Conservation (phyloP, 2,797 vertebrate species). For the Muscicapa striata region DNA sequence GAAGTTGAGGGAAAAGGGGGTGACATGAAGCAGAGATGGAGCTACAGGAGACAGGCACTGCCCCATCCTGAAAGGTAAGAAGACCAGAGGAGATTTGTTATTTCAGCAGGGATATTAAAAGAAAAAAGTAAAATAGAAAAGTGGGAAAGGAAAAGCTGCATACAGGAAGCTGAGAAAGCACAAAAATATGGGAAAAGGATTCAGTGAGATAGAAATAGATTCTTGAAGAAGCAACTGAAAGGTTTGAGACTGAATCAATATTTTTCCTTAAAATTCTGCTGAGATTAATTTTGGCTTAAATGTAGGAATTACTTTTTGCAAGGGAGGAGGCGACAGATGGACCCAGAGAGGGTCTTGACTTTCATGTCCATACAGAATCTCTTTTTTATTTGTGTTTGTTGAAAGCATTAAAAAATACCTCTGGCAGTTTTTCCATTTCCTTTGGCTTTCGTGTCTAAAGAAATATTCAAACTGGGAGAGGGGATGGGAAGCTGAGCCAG, state of each 20-base stretch:
- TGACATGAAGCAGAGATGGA: neutral
- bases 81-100: neutral
- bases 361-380: neutral
- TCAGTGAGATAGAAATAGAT: neutral
- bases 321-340: neutral
- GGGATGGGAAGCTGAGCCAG: conserved; percentile 32
- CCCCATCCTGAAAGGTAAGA: neutral
- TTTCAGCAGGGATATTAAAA: neutral
- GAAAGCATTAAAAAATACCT: conserved; percentile 35
- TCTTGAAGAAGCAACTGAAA: neutral
- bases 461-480: conserved; percentile 30
- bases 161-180: neutral
- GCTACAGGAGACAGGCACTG: neutral
- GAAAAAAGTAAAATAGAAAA: neutral
- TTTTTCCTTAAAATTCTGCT: conserved; percentile 48
- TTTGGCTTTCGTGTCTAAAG: conserved; percentile 40
- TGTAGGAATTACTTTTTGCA: neutral
- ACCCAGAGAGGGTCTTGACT: conserved; percentile 21
- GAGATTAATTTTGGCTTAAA: conserved; percentile 27
- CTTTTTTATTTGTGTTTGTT: conserved; percentile 44
- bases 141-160: neutral
- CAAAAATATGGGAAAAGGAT: neutral
- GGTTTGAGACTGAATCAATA: neutral
- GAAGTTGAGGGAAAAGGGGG: neutral
- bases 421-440: conserved; percentile 50